Evolutionary conservation across 2,113 vertebrate genomes (phyloP).

Genomic region (Melanerpes formicivorus): DNA sequence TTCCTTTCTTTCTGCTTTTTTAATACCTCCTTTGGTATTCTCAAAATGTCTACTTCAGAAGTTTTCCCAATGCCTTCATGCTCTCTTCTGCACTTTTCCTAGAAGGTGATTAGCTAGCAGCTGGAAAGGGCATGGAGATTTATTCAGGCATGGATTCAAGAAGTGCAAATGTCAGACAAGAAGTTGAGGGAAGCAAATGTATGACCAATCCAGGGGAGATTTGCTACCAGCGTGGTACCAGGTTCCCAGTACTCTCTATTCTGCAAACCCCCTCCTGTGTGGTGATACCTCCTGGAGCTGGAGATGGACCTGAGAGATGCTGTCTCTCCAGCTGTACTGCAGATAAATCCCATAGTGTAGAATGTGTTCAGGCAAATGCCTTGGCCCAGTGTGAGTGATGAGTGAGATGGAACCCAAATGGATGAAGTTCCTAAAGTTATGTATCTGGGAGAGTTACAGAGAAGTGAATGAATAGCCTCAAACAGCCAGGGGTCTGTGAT

Average conservation of each 20-base stretch:
- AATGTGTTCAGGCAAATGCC: neutral
- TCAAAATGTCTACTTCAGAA: neutral
- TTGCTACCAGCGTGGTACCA: neutral
- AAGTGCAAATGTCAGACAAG: conserved; percentile 69
- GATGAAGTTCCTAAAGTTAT: neutral
- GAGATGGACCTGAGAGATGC: neutral
- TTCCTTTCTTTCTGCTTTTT: neutral
- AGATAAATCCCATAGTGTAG: neutral
- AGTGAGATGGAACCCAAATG: neutral
- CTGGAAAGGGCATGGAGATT: conserved; percentile 65
- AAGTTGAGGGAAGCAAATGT: conserved; percentile 23
- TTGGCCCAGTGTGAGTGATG: neutral
- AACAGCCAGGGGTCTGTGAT: neutral
- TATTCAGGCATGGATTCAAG: conserved; percentile 34
- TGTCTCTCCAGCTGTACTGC: neutral
- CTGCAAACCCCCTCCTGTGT: neutral
- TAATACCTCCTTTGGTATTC: neutral
- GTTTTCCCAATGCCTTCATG: neutral
- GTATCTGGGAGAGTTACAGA: neutral
- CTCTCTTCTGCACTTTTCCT: neutral
- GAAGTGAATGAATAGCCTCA: neutral
- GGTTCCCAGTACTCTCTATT: neutral
- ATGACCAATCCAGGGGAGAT: neutral
- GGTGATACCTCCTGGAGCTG: neutral
- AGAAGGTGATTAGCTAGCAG: conserved; percentile 10